Percentiles rank a stretch among this genome's conserved stretches.
These are phyloP conservation scores for Coelogynopora nodosa DNA, from an alignment of 2,888 invertebrate species.

Conservation along the genomic window DNA sequence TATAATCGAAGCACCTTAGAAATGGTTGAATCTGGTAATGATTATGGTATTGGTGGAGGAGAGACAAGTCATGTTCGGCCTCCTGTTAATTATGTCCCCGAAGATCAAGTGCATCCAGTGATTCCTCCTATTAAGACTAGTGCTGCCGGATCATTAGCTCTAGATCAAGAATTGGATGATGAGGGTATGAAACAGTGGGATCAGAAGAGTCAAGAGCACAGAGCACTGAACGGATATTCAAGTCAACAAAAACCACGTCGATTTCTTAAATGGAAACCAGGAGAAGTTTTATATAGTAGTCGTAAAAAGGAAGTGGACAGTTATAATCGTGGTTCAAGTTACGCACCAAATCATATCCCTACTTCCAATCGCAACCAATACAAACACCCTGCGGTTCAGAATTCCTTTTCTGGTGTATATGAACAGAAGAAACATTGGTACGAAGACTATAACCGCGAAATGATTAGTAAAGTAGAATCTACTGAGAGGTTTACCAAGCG, in stretches of 20 bases:
- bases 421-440: conserved; percentile 37
- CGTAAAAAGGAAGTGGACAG: background rate
- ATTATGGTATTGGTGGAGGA: background rate
- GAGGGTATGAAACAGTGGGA: background rate
- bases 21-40: background rate
- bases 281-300: conserved; percentile 27
- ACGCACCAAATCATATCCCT: background rate
- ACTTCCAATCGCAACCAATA: background rate
- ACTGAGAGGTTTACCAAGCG: background rate
- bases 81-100: background rate
- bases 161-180: background rate
- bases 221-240: background rate
- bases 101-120: background rate
- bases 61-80: background rate
- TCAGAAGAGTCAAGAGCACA: background rate
- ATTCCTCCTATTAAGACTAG: background rate
- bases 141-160: background rate
- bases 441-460: conserved; percentile 35
- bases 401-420: background rate
- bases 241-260: background rate
- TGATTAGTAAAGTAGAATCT: background rate
- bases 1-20: background rate
- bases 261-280: conserved; percentile 40
- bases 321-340: background rate
- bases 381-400: background rate